Evolutionary conservation across 2,888 invertebrate species (phyloP), one percentile per base, ranked within the genome.

Genomic region (Cloeon dipterum): DNA sequence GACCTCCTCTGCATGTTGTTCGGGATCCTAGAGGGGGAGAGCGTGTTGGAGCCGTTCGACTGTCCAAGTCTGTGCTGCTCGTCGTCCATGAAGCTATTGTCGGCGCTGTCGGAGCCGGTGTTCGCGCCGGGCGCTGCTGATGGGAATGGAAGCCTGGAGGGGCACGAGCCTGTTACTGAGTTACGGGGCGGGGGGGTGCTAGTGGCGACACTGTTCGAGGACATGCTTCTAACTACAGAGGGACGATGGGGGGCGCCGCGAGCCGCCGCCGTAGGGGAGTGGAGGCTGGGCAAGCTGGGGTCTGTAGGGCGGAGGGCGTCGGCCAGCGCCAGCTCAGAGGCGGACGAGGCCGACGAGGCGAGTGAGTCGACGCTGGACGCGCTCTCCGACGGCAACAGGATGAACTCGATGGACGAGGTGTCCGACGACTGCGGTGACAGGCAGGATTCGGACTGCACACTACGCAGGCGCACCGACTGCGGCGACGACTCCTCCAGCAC

Each of bases 1-100:
- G 88, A 88, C 46, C 89, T 63, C 37, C 88, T 65, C 51, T 77
- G 74, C 42, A 77, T 58, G 56, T 44, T 46, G 34, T 53, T 49
- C 23, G 51, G 45, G 40, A 53, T 55, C 46, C 62, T 68, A 7
- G 62, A 61, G n/a, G 68, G 67, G 43, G 64, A 68, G 40, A 65
- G 66, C 35, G 66, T 43, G 66, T 62, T 11, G 65, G 53, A 20
- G 26, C 11, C 14, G 40, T 25, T 35, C 32, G 38, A 4, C 39
- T 38, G 7, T 7, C 37, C 13, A 10, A 23, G 25, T 18, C 23
- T 18, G 7, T 34, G 36, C 26, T 29, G 36, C 33, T 39, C 41
- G 8, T 32, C 40, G 32, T 26, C 41, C 16, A 32, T 13, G 10
- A 33, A 14, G n/a, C 5, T 29, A 29, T 14, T 29, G 21, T 17